Base-by-base conservation (phyloP, 2,113 vertebrate species). In the Oncorhynchus masou region DNA sequence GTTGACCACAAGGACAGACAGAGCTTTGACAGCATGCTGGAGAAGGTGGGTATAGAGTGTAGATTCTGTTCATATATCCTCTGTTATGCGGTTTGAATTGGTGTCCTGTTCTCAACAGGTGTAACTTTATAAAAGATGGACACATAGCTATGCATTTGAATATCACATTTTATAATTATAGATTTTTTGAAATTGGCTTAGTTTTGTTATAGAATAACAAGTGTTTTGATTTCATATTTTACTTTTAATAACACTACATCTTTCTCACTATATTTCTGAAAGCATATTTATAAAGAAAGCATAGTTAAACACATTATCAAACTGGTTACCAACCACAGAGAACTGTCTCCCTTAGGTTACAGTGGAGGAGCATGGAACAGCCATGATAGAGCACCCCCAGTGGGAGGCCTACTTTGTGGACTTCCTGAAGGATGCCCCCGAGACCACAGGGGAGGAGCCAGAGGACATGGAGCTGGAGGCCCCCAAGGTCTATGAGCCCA, bases 401-500 rank as follows among this genome's bases (percentile, higher is more conserved):
- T 82, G 80, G 73, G 87, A 93, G 79, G 71, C 88, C 13, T 94
- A 90, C 84, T 96, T 96, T n/a, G 95, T 94, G 72, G 95, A 96
- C 90, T 96, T 96, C 83, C 88, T 96, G 49, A 90, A 77, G 45
- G 95, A 95, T 20, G 87, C 88, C 51, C 93, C 92, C 0, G 95
- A 95, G 78, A 79, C 85, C 11, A 92, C 89, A 0, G 94, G 92
- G 65, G 94, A 95, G 6, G 95, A 96, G 79, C 75, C 86, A 22
- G 92, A 95, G 71, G 94, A 95, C 31, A 2, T 48, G 1, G 94
- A 95, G 20, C 81, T 91, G 73, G 94, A 94, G 48, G 90, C 91
- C 25, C 93, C 91, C 2, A 96, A 95, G 90, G 88, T 95, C 57
- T 96, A 96, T 1, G 95, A 96, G 79, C 92, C 91, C 78, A 84